A percentile compares a stretch with the other conserved stretches of the same genome.
phyloP scores from a whole-genome alignment of 2,888 invertebrate genomes.

The Pteria penguin region DNA sequence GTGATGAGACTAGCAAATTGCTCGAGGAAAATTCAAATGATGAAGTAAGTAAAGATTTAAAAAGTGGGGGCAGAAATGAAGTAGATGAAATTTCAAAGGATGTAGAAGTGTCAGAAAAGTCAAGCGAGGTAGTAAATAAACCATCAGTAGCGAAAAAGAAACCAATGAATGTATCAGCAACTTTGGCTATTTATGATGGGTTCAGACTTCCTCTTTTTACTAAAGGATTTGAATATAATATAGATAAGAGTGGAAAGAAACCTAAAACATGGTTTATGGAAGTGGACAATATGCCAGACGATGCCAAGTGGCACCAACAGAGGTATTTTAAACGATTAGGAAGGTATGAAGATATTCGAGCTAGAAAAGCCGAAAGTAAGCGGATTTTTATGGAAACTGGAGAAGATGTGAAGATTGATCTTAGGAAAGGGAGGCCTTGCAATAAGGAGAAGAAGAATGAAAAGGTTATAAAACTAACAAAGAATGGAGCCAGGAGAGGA shows the following conservation, averaged over 20 bases:
- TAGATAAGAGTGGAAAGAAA: slow-evolving; percentile 67
- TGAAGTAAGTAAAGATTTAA: not conserved
- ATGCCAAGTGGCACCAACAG: slow-evolving; percentile 54
- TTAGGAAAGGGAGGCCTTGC: slow-evolving; percentile 10
- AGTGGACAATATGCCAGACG: slow-evolving; percentile 54
- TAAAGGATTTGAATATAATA: slow-evolving; percentile 66
- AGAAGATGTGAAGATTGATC: not conserved
- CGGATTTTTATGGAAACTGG: slow-evolving; percentile 3
- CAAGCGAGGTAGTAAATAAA: not conserved
- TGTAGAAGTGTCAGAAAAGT: not conserved
- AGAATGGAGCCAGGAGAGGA: too few species aligned
- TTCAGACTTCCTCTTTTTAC: slow-evolving; percentile 65
- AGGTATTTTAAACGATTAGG: slow-evolving; percentile 55
- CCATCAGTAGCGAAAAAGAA: not conserved
- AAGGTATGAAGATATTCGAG: not conserved
- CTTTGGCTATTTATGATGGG: slow-evolving; percentile 54
- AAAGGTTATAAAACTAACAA: not conserved
- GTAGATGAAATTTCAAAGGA: not conserved
- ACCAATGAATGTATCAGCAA: slow-evolving; percentile 24
- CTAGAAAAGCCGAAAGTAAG: not conserved
- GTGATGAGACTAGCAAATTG: not conserved
- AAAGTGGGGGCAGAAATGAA: not conserved
- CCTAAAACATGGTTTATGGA: slow-evolving; percentile 70
- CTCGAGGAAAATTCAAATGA: not conserved
- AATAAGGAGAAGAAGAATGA: slow-evolving; percentile 13